A percentile compares a stretch with the other conserved stretches of the same genome.
Evolutionary conservation across 2,797 vertebrate genomes (phyloP).

Genomic region (Pyrocephalus nanus): DNA sequence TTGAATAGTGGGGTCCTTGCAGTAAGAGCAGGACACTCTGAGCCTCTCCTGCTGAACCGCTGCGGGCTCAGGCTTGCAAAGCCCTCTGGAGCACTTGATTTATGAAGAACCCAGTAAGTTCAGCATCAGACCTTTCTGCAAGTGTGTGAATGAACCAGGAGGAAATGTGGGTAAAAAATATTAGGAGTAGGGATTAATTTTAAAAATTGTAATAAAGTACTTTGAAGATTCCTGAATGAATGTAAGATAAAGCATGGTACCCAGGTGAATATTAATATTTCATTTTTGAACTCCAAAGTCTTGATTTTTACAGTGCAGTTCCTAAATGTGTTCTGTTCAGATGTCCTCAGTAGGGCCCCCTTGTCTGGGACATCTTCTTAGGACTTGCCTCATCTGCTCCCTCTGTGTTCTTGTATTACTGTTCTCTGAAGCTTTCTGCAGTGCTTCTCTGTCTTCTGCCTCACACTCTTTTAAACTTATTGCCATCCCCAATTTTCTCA

Average conservation of each 20-base stretch:
- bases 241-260: neutral
- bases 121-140: neutral
- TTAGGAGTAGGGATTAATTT: neutral
- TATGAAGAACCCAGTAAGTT: neutral
- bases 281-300: neutral
- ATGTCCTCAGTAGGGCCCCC: neutral
- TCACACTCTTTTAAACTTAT: neutral
- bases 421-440: constrained; percentile 27
- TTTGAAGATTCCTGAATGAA: neutral
- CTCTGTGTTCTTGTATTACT: neutral
- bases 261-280: neutral
- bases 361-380: neutral
- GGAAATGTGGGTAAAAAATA: neutral
- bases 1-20: neutral
- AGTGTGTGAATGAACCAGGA: neutral
- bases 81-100: neutral
- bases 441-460: constrained; percentile 20
- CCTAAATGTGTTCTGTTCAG: neutral
- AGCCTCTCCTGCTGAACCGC: neutral
- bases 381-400: neutral
- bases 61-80: neutral
- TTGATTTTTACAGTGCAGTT: neutral
- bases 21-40: rapidly evolving
- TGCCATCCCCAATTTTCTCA: neutral
- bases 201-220: neutral